Evolutionary conservation across 2,113 vertebrate species (phyloP), one percentile per base, ranked within the genome.

Genomic region (Himantopus leucocephalus): DNA sequence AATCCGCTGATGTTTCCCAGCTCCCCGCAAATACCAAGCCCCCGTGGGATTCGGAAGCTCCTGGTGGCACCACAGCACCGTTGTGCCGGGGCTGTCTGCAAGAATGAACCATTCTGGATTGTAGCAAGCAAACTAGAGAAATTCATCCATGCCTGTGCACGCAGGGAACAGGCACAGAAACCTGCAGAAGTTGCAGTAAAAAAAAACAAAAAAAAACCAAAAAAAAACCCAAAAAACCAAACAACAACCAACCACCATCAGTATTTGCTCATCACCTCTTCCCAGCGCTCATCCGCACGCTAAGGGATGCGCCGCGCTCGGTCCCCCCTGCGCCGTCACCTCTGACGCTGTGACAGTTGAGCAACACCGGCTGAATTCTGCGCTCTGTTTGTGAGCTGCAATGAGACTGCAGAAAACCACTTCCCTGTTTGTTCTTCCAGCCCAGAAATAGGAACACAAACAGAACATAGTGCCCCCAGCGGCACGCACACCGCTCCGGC

Each of bases 361-460:
- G 82, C 94, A 92, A 41, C 88, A 94, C 35, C 75, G 79, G 88
- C 94, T 94, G 82, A 90, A 91, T 94, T 83, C 70, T 92, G 83
- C 15, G 96, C 90, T 89, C 85, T 93, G 94, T 94, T 95, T 92
- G 95, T 5, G 85, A 96, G 95, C 94, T 97, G 95, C 92, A 95
- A 95, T 97, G 96, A 92, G 94, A 95, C 95, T 97, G 93, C 96
- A 97, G 96, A 97, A 94, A 97, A 96, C 97, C 95, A 97, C 89
- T 96, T 97, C 95, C 94, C 94, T 96, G 94, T 97, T 97, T 97
- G 94, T 80, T 97, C 94, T 64, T 76, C 94, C 92, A 87, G 95
- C 94, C n/a, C 96, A 87, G 92, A 91, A 94, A 94, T 84, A 96
- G 92, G 90, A 85, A 93, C 76, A 72, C 84, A 87, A 95, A 93